Evolutionary conservation across 2,888 invertebrate species (phyloP).

Genomic region (Drosophila engyochracea): DNA sequence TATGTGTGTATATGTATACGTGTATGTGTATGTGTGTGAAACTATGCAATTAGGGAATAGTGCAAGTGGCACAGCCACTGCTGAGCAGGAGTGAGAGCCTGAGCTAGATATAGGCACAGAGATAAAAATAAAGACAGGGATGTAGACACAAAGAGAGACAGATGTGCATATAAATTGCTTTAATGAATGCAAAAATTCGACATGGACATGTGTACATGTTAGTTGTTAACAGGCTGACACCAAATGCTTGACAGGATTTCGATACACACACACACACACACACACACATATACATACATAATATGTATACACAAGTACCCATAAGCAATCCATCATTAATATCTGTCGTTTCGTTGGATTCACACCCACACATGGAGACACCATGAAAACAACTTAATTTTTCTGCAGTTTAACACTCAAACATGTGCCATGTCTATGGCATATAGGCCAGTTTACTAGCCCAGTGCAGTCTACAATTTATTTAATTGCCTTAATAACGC

Average conservation of each 20-base stretch:
- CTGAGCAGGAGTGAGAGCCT: not conserved
- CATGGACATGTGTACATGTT: constrained; percentile 39
- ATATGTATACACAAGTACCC: not conserved
- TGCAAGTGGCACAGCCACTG: constrained; percentile 29
- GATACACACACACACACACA: not conserved
- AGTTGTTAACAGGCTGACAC: constrained; percentile 43
- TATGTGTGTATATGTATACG: not conserved
- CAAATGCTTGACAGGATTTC: constrained; percentile 21
- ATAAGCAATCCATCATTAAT: constrained; percentile 13
- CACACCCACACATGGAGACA: not conserved
- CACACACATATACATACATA: not conserved
- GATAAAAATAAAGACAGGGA: not conserved
- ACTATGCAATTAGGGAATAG: constrained; percentile 56
- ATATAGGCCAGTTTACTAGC: not conserved
- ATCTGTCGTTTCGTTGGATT: constrained; percentile 28
- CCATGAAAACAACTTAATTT: constrained; percentile 21
- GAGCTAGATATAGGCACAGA: not conserved
- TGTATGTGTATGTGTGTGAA: constrained; percentile 1
- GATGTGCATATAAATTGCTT: constrained; percentile 73
- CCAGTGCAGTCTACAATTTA: constrained; percentile 5
- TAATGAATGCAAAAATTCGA: constrained; percentile 68
- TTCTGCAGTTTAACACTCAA: constrained; percentile 5
- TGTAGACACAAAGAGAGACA: constrained; percentile 5
- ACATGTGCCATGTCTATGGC: not conserved
- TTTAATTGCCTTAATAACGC: constrained; percentile 43